Evolutionary conservation across 2,888 invertebrate genomes (phyloP).

Genomic region (Apamea epomidion): DNA sequence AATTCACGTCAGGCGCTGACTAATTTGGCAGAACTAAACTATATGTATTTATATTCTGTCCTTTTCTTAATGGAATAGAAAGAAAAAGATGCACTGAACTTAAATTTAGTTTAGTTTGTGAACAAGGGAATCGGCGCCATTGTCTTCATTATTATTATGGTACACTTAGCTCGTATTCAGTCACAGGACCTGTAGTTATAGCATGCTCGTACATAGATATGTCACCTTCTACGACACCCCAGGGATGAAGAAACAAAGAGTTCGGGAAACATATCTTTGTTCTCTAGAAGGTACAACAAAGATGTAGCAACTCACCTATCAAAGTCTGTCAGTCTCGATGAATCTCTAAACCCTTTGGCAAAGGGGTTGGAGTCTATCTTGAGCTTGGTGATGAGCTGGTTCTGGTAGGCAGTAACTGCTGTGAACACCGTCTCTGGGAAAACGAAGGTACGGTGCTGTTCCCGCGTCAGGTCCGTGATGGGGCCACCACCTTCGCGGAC

Average conservation of each 20-base stretch:
- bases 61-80: too few species aligned
- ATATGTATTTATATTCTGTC: too few species aligned
- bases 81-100: too few species aligned
- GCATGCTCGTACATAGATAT: neutral
- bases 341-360: slow-evolving; percentile 99
- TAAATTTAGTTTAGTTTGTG: too few species aligned
- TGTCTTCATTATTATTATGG: neutral
- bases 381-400: slow-evolving; percentile 99
- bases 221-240: neutral
- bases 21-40: too few species aligned
- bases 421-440: slow-evolving; percentile 99
- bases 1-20: too few species aligned
- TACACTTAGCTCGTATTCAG: neutral
- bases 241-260: neutral
- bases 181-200: neutral
- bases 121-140: too few species aligned
- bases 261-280: neutral
- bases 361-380: slow-evolving; percentile 99
- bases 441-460: slow-evolving; percentile 98
- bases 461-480: slow-evolving; percentile 96
- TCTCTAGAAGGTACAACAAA: neutral
- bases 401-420: slow-evolving; percentile 99
- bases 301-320: slow-evolving; percentile 92
- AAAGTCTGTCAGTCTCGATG: slow-evolving; percentile 97
- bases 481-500: slow-evolving; percentile 91